phyloP scores from a whole-genome alignment of 2,888 invertebrate genomes.

The Tridacna gigas region DNA sequence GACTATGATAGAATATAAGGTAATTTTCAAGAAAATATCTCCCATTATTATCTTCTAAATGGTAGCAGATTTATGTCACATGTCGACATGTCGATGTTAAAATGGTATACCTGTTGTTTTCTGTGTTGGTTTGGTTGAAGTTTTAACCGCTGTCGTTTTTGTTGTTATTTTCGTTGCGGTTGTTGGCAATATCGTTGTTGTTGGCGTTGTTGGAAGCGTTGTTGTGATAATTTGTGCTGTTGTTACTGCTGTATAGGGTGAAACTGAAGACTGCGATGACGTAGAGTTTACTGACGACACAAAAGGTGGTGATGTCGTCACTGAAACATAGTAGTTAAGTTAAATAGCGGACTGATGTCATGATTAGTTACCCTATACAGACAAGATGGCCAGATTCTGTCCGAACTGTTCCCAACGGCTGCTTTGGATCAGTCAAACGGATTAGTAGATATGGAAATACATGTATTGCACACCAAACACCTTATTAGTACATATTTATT shows the following conservation, averaged over 20 bases:
- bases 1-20: too few species aligned
- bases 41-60: background rate
- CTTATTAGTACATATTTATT: too few species aligned
- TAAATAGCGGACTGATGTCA: too few species aligned
- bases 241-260: slow-evolving; percentile 1
- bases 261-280: background rate
- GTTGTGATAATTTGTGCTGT: slow-evolving; percentile 4
- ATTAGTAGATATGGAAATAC: too few species aligned
- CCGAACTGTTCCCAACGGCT: too few species aligned
- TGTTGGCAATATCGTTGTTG: background rate
- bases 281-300: slow-evolving; percentile 3
- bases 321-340: slow-evolving; percentile 7
- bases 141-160: background rate
- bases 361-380: too few species aligned
- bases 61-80: background rate
- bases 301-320: slow-evolving; percentile 16
- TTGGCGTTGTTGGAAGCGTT: background rate
- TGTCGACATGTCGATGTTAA: background rate
- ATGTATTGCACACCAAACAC: too few species aligned
- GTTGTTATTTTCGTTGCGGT: background rate
- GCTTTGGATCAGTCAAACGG: too few species aligned
- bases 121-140: background rate
- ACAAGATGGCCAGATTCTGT: too few species aligned
- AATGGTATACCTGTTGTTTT: background rate
- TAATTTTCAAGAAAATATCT: too few species aligned